Evolutionary conservation across 2,888 invertebrate species (phyloP), one percentile per base, ranked within the genome.

Genomic region (Augiades crinisus): DNA sequence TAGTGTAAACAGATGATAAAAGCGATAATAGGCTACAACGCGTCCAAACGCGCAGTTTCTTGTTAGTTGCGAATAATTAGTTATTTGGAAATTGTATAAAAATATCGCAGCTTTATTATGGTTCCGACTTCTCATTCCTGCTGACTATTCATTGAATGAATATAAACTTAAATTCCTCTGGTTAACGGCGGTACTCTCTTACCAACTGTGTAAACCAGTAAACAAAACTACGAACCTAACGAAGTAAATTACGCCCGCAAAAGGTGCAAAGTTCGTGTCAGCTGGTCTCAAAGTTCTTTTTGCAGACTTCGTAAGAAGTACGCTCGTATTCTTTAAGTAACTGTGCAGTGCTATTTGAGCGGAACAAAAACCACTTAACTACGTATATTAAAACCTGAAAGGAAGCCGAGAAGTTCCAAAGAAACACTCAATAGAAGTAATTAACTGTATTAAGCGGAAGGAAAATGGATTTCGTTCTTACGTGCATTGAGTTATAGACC

Each of bases 381-480:
- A 50, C 50, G 44, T 41, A 43, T 43, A 50, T 43, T 37, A 30
- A 70, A 63, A 60, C 61, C 61, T 61, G 47, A 59, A 60, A 60
- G 63, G 61, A 59, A 63, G 57, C 58, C 55, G 61, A 64, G 54
- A 58, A 67, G 62, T 63, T 64, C 53, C 60, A 54, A 64, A 69
- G 70, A 65, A 68, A 68, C 64, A 66, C 64, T 65, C 63, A 66
- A 71, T 69, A 67, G 61, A 68, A 61, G 66, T 70, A 72, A 76
- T 77, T 77, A 75, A 68, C 64, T 62, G 67, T 64, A 68, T 68
- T 65, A 69, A 63, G 63, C 60, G 57, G 58, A 60, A 66, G 47
- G 63, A 59, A 69, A 72, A 69, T 73, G 57, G 70, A 69, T 66
- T 70, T 67, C 30, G 41, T 38, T 36, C 6, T 34, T 17, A 45